Percentiles rank a stretch among this genome's conserved stretches.
Conservation (phyloP, 2,113 vertebrate genomes). For the Ctenomys sociabilis region DNA sequence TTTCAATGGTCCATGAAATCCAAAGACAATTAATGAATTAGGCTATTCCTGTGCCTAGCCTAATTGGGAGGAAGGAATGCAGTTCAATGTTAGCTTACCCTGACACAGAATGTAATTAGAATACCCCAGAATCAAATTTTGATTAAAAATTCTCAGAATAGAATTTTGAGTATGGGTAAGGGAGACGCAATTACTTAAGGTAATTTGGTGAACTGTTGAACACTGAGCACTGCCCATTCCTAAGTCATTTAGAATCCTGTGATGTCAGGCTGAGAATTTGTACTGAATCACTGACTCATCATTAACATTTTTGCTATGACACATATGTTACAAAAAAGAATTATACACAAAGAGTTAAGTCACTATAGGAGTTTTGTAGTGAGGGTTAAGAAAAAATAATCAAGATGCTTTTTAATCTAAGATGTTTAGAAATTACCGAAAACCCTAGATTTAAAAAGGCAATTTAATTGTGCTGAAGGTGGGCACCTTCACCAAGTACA, state of each 20-base stretch:
- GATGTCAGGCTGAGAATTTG: neutral
- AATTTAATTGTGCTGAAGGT: neutral
- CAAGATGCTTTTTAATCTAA: neutral
- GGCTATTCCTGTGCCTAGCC: neutral
- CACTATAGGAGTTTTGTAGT: neutral
- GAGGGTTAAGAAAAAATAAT: neutral
- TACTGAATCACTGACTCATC: neutral
- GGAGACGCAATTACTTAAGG: neutral
- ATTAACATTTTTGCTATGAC: neutral
- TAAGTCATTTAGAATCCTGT: neutral
- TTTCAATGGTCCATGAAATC: slow-evolving; percentile 61
- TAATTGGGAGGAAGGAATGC: neutral
- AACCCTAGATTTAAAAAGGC: neutral
- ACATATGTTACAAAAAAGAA: neutral
- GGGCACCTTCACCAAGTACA: neutral
- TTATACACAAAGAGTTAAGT: neutral
- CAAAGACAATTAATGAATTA: slow-evolving; percentile 43
- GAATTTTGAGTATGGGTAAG: neutral
- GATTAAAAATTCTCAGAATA: neutral
- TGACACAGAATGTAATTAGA: neutral
- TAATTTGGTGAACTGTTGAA: neutral
- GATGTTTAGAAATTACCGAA: neutral
- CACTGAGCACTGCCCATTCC: neutral
- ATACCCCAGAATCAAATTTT: slow-evolving; percentile 3
- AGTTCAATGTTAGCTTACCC: slow-evolving; percentile 40